Evolutionary conservation across 2,113 vertebrate genomes (phyloP).

Genomic region (Camelus dromedarius): DNA sequence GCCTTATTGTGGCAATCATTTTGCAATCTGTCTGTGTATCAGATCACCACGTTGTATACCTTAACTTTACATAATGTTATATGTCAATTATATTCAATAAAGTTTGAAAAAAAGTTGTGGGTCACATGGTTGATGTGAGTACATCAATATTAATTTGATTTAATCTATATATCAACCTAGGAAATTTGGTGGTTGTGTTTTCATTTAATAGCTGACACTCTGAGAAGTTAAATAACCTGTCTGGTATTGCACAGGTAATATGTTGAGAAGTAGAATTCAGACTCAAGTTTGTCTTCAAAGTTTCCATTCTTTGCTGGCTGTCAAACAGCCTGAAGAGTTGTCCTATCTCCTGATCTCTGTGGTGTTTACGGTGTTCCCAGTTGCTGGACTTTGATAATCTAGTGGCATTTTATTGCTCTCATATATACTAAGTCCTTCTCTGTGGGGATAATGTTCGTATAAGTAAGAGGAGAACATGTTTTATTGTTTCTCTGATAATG

Average conservation of each 20-base stretch:
- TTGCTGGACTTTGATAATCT: background rate
- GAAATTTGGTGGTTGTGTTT: background rate
- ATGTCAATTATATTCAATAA: background rate
- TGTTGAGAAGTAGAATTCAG: background rate
- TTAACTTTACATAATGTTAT: background rate
- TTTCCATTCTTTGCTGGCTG: background rate
- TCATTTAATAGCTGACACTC: background rate
- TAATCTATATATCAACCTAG: background rate
- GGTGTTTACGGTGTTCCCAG: background rate
- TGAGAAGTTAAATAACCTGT: background rate
- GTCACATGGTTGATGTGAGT: background rate
- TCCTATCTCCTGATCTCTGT: background rate
- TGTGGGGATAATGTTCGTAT: background rate
- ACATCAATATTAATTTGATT: background rate
- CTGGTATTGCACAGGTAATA: background rate
- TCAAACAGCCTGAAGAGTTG: background rate
- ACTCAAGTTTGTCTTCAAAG: background rate
- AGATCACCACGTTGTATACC: background rate
- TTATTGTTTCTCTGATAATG: background rate
- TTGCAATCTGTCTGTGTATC: background rate
- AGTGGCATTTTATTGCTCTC: background rate
- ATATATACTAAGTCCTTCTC: background rate
- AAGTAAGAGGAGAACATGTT: background rate
- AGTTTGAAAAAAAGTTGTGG: background rate
- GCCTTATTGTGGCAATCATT: background rate